phyloP scores from a whole-genome alignment of 2,797 vertebrate species.

The Sarcoramphus papa region DNA sequence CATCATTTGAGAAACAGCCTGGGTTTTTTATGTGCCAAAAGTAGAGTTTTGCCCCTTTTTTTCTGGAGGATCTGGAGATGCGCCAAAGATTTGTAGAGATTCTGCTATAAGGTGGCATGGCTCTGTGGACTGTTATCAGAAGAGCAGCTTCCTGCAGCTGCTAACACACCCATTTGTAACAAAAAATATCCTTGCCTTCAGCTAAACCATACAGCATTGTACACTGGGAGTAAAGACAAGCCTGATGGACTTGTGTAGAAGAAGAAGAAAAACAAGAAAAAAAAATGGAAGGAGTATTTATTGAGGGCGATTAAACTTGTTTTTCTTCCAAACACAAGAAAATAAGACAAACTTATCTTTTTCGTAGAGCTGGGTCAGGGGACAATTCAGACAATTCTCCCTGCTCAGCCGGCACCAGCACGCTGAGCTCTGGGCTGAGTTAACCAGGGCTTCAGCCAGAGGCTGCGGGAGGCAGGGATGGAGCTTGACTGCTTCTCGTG shows the following conservation, averaged over 20 bases:
- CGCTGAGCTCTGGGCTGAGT: neutral
- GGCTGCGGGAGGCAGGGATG: neutral
- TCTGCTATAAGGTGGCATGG: neutral
- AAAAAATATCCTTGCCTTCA: neutral
- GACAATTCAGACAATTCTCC: neutral
- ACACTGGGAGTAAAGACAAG: neutral
- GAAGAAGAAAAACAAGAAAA: neutral
- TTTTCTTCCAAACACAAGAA: neutral
- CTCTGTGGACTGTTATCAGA: neutral
- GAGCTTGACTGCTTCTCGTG: neutral
- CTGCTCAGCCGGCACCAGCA: neutral
- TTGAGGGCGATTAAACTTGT: neutral
- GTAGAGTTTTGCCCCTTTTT: neutral
- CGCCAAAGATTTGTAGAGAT: neutral
- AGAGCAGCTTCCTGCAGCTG: neutral
- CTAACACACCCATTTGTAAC: neutral
- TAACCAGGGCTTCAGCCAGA: neutral
- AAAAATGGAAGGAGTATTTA: neutral
- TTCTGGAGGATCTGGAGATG: neutral
- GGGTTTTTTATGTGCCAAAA: neutral
- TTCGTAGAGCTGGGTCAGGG: neutral
- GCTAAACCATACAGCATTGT: neutral
- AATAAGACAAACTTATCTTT: neutral
- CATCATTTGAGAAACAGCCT: neutral
- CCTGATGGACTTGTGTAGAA: neutral